A percentile compares a stretch with the other conserved stretches of the same genome.
Conservation (phyloP, 2,797 vertebrate species). For the Harpagifer antarcticus region DNA sequence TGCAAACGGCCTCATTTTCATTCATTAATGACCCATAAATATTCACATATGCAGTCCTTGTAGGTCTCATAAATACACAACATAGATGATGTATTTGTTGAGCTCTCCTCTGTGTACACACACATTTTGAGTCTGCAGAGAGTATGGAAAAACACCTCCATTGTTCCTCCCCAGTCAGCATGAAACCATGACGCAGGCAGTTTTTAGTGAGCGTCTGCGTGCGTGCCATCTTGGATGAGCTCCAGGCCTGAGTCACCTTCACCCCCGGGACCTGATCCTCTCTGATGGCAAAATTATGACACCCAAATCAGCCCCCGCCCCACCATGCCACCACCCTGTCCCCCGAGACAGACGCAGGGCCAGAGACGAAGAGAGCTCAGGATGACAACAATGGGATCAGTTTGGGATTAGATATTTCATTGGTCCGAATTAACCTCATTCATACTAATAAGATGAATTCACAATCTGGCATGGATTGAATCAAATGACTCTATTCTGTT, state of each 20-base stretch:
- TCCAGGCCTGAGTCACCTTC: constrained; percentile 57
- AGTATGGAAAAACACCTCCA: constrained; percentile 41
- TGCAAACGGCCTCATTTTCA: not conserved
- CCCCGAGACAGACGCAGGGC: constrained; percentile 13
- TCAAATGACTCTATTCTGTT: constrained; percentile 33
- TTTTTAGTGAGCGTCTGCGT: constrained; percentile 8
- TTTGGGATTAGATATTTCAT: constrained; percentile 47
- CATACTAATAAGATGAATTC: constrained; percentile 41
- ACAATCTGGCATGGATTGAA: constrained; percentile 37
- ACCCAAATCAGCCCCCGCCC: constrained; percentile 34
- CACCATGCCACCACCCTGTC: constrained; percentile 8
- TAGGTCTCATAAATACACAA: not conserved
- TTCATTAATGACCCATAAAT: not conserved
- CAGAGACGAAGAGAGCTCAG: constrained; percentile 22
- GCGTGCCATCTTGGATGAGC: constrained; percentile 42
- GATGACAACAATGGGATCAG: constrained; percentile 54
- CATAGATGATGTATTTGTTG: not conserved
- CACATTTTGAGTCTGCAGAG: constrained; percentile 2
- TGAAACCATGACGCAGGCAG: constrained; percentile 46
- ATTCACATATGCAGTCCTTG: not conserved
- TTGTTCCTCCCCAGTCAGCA: constrained; percentile 18
- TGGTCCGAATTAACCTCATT: constrained; percentile 52
- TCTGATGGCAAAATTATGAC: constrained; percentile 59
- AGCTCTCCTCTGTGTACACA: not conserved
- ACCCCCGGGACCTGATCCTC: constrained; percentile 40